Evolutionary conservation across 2,797 vertebrate species (phyloP), one percentile per base, ranked within the genome.

Genomic region (Valencia hispanica): DNA sequence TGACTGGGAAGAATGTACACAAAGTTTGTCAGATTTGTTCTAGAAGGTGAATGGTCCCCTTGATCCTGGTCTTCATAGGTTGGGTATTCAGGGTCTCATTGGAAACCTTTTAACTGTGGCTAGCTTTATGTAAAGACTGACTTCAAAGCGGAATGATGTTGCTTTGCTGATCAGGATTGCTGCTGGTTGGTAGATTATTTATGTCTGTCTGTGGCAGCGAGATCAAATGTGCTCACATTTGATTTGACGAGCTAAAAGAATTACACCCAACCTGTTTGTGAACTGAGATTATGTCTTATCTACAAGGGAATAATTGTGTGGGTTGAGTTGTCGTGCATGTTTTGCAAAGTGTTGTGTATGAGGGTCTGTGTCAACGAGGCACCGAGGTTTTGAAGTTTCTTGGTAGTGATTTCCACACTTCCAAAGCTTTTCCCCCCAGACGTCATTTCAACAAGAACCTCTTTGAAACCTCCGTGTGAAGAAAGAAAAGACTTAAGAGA

Each of bases 401-500:
- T 72, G 39, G 66, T 75, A 81, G 75, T 57, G 84, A 86, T 89
- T 88, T 66, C 55, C 47, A 89, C 89, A 89, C 87, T 87, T 87
- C 73, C 66, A 70, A 51, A 70, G 83, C 68, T 81, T 86, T 85
- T 82, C 39, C 12, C 86, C 79, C 88, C 75, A 76, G 82, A 88
- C 75, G 72, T 83, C 68, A 78, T 84, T 86, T 84, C 81, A 84
- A 84, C 87, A 83, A 80, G 66, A 70, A 77, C 68, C 83, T 86
- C 82, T 91, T 84, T 86, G 82, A 92, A 86, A 82, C 65, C 55
- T 80, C 36, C 76, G 87, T 83, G 34, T 84, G 71, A 79, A 80
- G 72, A 85, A 88, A 85, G 77, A 71, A 81, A 77, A 84, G 72
- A 86, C 77, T 92, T 87, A 78, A 88, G 77, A 84, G 78, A 84